Conservation (phyloP, 2,888 invertebrate species). For the Sphaeridia pumilis region DNA sequence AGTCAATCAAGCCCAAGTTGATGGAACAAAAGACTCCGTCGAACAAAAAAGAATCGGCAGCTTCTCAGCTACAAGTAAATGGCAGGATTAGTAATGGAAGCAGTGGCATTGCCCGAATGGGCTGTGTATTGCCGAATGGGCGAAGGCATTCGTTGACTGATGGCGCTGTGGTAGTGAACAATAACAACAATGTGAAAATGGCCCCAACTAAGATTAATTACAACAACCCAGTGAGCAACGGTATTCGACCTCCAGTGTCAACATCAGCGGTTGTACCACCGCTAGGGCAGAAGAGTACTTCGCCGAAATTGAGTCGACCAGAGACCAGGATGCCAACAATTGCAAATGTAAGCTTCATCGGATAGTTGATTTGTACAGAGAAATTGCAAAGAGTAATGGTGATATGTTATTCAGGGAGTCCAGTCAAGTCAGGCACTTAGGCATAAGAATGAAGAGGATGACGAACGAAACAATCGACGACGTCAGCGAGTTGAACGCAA, state of each 20-base stretch:
- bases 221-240: neutral
- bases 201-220: neutral
- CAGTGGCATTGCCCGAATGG: too few relatives aligned
- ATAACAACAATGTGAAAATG: neutral
- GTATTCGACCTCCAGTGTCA: conserved; percentile 5
- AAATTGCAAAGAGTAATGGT: neutral
- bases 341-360: conserved; percentile 40
- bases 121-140: neutral
- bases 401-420: conserved; percentile 18
- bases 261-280: neutral
- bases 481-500: conserved; percentile 61
- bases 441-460: conserved; percentile 38
- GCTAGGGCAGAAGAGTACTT: conserved; percentile 28
- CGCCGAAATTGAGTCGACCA: conserved; percentile 46
- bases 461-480: conserved; percentile 13
- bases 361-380: neutral
- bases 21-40: conserved; percentile 3
- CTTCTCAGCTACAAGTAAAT: neutral
- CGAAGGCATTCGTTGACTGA: neutral
- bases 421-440: conserved; percentile 37
- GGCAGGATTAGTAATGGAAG: neutral
- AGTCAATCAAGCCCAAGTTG: conserved; percentile 60
- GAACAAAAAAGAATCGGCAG: neutral
- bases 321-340: conserved; percentile 44
- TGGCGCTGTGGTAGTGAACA: neutral